Evolutionary conservation across 2,888 invertebrate species (phyloP), one percentile per base, ranked within the genome.

Genomic region (Lasioglossum calceatum): DNA sequence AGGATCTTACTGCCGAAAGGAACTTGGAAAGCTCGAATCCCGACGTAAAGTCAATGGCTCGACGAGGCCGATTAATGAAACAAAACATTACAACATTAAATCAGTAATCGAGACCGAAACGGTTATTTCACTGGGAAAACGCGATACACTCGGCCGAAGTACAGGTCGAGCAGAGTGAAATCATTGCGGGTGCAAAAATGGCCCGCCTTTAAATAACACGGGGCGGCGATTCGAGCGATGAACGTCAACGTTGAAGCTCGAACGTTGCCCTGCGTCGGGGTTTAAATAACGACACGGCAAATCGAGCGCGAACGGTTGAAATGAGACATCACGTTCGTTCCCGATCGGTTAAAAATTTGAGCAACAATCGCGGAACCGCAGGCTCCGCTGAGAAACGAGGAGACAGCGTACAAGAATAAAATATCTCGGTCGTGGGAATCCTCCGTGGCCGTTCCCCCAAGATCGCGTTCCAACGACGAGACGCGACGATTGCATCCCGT

Each of bases 351-450:
- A 83, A 73, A 27, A 64, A 72, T 71, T 86, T 85, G 86, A 85
- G 86, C 79, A 84, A 84, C 79, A 77, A 84, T 86, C 82, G 50
- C 76, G 84, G 82, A 82, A 79, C 76, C 85, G 79, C 54, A 23
- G 54, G 54, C 54, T 54, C 54, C 54, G 54, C 54, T 23, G 54
- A 23, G 73, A 85, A 85, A 79, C 79, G 76, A 84, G 85, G 77
- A 54, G 74, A 61, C 84, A 78, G 58, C 75, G 47, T 79, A 79
- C 78, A 84, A 80, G 71, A 83, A 83, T 85, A 79, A 85, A 85
- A 84, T 76, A 71, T 85, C 71, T 84, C 61, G 77, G 61, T 83
- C 70, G 50, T 54, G 54, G 23, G 44, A 7, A 71, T 47, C 83
- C 36, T 64, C 70, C 84, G 70, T 67, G 70, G 39, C 67, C 50